Evolutionary conservation across 2,888 invertebrate genomes (phyloP), one percentile per base, ranked within the genome.

Genomic region (Hyposoter didymator): DNA sequence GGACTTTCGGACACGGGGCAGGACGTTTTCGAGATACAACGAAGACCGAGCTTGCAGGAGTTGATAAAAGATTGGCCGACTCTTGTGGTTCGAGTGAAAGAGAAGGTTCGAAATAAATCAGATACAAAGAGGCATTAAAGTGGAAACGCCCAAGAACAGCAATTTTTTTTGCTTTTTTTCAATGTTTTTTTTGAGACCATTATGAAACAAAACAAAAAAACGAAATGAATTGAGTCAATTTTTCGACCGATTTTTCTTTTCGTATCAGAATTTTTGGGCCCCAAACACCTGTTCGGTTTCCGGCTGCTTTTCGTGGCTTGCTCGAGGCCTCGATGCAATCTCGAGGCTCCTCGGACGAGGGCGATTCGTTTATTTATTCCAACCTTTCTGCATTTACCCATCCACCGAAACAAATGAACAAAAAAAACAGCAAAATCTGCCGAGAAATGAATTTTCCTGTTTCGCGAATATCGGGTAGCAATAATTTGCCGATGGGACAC

Each of bases 21-120:
- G 96, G 96, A 95, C 93, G 94, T 96, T 94, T 96, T 95, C 95
- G 95, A 95, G 93, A 96, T 96, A 94, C 95, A 95, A 94, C 95
- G 96, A 95, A 95, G 96, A 91, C 95, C 95, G 95, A 96, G 96
- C 94, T 95, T 96, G 90, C 95, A 95, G 93, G 96, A 96, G 95
- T 94, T 97, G 93, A 96, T 97, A 94, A 96, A 96, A 92, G 97
- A 97, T 95, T 97, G 97, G 97, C 97, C 97, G 93, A 95, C 94
- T 91, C 96, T 97, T 94, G 94, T 95, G 94, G 95, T 95, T 94
- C 94, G 95, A 95, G 95, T 95, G 94, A 96, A 95, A 95, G 94
- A 95, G 94, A 96, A 96, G 96, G 96, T 96, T 96, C 95, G 96
- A 84, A 84, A 88, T 76, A 80, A 76, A 55, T 81, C 45, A 81